phyloP scores from a whole-genome alignment of 2,113 vertebrate species.

The Elephantulus edwardii region DNA sequence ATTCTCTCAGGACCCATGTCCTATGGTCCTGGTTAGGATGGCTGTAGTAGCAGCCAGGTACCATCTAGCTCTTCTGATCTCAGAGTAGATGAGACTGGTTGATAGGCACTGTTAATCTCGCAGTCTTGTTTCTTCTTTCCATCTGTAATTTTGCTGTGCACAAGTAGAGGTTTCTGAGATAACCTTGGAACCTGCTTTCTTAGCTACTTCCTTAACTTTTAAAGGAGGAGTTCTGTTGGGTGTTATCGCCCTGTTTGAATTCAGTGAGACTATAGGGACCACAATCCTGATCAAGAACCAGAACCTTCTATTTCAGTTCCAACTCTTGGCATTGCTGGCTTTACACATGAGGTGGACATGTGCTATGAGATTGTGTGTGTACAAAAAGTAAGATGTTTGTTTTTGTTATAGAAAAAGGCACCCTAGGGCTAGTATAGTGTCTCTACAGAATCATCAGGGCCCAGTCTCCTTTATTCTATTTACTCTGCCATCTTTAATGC shows the following conservation, averaged over 20 bases:
- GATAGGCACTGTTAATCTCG: background rate
- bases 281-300: background rate
- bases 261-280: background rate
- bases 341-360: background rate
- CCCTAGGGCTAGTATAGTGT: background rate
- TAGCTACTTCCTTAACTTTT: fast-evolving
- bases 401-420: background rate
- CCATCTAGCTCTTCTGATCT: background rate
- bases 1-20: background rate
- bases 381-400: background rate
- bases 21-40: background rate
- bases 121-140: background rate
- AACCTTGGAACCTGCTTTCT: background rate
- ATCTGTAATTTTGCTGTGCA: background rate
- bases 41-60: background rate
- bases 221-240: background rate
- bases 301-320: background rate
- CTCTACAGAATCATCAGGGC: background rate
- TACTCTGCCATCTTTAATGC: no score
- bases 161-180: background rate
- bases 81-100: background rate
- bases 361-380: background rate
- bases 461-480: background rate
- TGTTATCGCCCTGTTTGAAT: background rate
- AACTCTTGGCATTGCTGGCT: background rate